Percentiles rank a stretch among this genome's conserved stretches.
These are phyloP conservation scores for Nettapus auritus DNA, from an alignment of 2,113 vertebrate genomes.

Conservation along the genomic window DNA sequence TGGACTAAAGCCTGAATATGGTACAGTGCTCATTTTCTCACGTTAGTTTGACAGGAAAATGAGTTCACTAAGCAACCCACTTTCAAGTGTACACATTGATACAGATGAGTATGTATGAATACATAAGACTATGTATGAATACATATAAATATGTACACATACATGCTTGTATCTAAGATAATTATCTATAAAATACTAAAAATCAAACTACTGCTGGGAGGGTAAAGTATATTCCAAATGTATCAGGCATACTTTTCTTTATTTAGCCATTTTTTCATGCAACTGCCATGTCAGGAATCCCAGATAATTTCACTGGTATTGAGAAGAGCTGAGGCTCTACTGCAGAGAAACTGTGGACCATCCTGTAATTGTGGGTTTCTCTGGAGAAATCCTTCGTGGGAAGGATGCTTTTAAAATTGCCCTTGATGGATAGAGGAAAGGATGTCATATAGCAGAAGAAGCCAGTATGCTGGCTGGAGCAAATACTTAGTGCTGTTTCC, in stretches of 20 bases:
- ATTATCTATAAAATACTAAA: background rate
- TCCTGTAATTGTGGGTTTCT: background rate
- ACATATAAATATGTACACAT: background rate
- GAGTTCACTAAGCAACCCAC: background rate
- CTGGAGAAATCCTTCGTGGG: background rate
- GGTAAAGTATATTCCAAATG: background rate
- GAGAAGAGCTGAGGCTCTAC: background rate
- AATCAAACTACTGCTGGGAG: background rate
- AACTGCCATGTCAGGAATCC: background rate
- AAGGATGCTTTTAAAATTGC: background rate
- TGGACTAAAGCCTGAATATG: background rate
- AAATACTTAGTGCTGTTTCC: background rate
- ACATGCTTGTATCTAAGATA: background rate
- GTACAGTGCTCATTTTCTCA: background rate
- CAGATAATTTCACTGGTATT: background rate
- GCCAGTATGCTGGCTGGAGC: background rate
- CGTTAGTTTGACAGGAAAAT: background rate
- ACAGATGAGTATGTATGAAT: background rate
- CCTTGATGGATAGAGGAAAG: background rate
- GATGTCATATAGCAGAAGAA: background rate
- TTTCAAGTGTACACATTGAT: background rate
- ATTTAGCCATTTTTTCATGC: background rate
- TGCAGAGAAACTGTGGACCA: background rate
- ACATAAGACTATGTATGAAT: no score
- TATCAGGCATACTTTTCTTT: background rate